These are phyloP conservation scores for Melitaea athalia DNA, from an alignment of 2,888 invertebrate genomes.

Conservation along the genomic window DNA sequence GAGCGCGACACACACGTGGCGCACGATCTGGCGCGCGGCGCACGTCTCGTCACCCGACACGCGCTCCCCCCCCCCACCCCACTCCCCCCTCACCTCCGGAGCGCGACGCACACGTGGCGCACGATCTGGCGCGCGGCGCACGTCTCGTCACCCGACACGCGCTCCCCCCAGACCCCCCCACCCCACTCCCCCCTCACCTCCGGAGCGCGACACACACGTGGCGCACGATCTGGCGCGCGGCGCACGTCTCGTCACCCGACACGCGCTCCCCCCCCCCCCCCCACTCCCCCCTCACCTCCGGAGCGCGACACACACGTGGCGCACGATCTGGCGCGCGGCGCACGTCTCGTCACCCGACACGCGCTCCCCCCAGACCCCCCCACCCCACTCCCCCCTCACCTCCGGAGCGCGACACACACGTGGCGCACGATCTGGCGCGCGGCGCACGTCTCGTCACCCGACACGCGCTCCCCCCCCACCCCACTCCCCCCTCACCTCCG, in stretches of 20 bases:
- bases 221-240: slow-evolving; percentile 93
- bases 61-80: no score
- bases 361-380: not conserved
- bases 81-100: no score
- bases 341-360: not conserved
- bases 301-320: no score
- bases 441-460: not conserved
- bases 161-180: not conserved
- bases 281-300: no score
- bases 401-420: no score
- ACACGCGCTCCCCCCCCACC: not conserved
- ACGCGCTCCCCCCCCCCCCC: no score
- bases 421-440: no score
- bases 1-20: slow-evolving; percentile 94
- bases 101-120: no score
- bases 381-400: no score
- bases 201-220: slow-evolving; percentile 95
- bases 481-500: slow-evolving; percentile 88
- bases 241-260: slow-evolving; percentile 85
- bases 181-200: slow-evolving; percentile 59
- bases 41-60: slow-evolving; percentile 84
- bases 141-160: not conserved
- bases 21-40: slow-evolving; percentile 93
- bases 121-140: not conserved
- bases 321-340: not conserved